Evolutionary conservation across 1,140 invertebrate species (phyloP).

Genomic region (Musca vetustissima): DNA sequence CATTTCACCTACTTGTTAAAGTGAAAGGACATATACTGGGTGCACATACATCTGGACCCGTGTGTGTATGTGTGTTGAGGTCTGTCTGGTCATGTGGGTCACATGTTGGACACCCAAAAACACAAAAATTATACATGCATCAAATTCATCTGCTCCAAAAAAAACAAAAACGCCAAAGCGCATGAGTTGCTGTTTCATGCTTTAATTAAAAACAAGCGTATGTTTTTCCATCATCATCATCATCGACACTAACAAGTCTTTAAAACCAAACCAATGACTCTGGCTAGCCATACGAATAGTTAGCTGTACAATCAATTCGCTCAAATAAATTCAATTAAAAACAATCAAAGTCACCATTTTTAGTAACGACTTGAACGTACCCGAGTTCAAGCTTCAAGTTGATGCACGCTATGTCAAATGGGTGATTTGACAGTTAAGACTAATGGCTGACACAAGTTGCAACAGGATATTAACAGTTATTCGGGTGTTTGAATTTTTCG

Average conservation of each 20-base stretch:
- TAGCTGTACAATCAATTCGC: background rate
- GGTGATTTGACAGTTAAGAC: constrained; percentile 23
- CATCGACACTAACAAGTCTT: constrained; percentile 3
- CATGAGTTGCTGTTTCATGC: constrained; percentile 1
- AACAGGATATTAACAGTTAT: constrained; percentile 13
- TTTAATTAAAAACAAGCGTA: constrained; percentile 12
- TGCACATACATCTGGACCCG: no score
- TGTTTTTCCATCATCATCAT: constrained; percentile 11
- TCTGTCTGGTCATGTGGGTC: background rate
- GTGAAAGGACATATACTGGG: background rate
- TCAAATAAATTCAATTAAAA: constrained; percentile 24
- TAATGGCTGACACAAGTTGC: constrained; percentile 20
- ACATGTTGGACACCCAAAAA: constrained; percentile 4
- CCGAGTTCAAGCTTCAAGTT: constrained; percentile 4
- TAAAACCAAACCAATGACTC: background rate
- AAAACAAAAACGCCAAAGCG: background rate
- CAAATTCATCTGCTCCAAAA: constrained; percentile 14
- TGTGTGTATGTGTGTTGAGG: no score
- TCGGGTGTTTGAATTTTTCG: background rate
- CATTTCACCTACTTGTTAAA: background rate
- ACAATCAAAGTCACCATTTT: constrained; percentile 13
- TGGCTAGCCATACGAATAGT: no score
- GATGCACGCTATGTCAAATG: constrained; percentile 24
- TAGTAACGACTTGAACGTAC: background rate
- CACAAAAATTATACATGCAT: constrained; percentile 6